These are phyloP conservation scores for Mirza zaza DNA, from an alignment of 2,113 vertebrate species.

Conservation along the genomic window DNA sequence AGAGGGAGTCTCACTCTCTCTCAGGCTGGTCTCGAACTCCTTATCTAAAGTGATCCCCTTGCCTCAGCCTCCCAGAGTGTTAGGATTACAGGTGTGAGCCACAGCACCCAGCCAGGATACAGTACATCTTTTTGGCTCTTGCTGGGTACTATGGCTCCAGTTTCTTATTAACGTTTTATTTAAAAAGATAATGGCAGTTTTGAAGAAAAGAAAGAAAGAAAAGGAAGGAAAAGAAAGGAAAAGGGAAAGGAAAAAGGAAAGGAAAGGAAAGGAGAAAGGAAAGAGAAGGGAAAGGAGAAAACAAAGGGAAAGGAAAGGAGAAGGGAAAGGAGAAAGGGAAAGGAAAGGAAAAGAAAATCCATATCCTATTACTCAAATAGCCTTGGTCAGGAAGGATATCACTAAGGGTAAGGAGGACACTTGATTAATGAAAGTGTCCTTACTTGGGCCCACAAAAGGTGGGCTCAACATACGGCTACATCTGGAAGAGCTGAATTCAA, in stretches of 20 bases:
- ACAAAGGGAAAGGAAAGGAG: no score
- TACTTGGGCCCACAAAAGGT: background rate
- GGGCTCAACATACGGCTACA: background rate
- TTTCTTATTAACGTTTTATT: slow-evolving; percentile 21
- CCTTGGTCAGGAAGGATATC: background rate
- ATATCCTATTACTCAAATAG: background rate
- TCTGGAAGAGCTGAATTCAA: background rate
- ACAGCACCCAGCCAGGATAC: background rate
- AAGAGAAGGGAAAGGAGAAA: no score
- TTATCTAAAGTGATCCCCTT: no score
- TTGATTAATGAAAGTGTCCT: background rate
- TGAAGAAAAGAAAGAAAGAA: background rate
- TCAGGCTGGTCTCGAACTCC: no score
- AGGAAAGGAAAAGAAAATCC: background rate
- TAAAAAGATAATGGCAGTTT: slow-evolving; percentile 16
- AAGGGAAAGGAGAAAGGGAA: no score
- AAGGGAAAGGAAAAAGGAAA: no score
- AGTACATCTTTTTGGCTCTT: background rate
- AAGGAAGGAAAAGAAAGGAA: no score
- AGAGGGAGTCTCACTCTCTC: no score
- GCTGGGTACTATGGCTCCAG: background rate
- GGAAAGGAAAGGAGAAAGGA: no score
- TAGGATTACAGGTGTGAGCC: no score
- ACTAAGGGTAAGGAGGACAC: background rate
- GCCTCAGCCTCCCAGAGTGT: no score